Base-by-base conservation (phyloP, 2,797 vertebrate species). In the Lepus oiostolus region DNA sequence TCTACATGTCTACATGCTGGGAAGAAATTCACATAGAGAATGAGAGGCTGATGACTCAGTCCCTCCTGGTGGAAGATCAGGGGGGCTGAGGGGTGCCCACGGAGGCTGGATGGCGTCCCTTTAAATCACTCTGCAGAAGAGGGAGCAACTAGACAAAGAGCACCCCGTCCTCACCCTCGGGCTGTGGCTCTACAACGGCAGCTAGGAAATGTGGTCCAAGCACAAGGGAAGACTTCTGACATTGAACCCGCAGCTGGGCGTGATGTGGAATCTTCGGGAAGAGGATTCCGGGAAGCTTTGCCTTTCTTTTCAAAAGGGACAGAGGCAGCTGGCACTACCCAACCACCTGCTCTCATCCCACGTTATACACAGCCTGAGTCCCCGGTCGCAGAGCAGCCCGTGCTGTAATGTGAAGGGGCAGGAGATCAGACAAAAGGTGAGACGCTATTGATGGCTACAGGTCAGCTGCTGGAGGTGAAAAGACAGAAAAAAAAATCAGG, bases 21-120 rank as follows among this genome's bases (percentile, higher is more conserved):
- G 28, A 91, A 72, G 38, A 35, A 35, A 58, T 10, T 50, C 74
- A 60, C 19, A 21, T 58, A 21, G 19, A 16, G 54, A 58, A 58
- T 58, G 19, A 58, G 54, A 7, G 16, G 14, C 54, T 42, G 84
- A 76, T 32, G 68, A 72, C 17, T 16, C 2, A 74, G 24, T 35
- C 47, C 92, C 68, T 85, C 93, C 83, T 62, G 28, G 32, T 42
- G 76, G 96, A 96, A 76, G 91, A 93, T 95, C 47, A 97, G 95
- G 88, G 93, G 95, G 94, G 35, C 10, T n/a, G 70, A 96, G 91
- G 68, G 65, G 83, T 63, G 3, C 38, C 80, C 74, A 93, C 75
- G 35, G 94, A 89, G 52, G 86, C 93, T 85, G 82, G 72, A 52
- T 14, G 21, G 0, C 8, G n/a, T 22, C 52, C 79, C 74, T 88